phyloP scores from a whole-genome alignment of 2,888 invertebrate species.

The Acronicta psi region DNA sequence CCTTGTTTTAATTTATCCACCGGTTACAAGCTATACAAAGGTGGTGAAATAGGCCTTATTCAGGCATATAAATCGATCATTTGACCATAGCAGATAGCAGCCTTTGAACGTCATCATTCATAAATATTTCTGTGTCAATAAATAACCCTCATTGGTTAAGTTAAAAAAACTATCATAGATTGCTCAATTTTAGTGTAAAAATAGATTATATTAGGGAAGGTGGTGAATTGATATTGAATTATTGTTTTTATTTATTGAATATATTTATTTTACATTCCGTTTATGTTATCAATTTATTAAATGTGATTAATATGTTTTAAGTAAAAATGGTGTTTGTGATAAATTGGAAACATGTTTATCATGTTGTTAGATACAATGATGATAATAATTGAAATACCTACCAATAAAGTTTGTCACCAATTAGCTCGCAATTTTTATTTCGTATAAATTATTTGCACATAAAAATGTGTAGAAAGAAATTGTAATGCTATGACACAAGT shows the following conservation, averaged over 20 bases:
- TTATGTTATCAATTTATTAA: slow-evolving; percentile 30
- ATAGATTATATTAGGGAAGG: slow-evolving; percentile 1
- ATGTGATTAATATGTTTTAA: slow-evolving; percentile 19
- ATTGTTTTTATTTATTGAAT: slow-evolving; percentile 28
- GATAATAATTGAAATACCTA: slow-evolving; percentile 32
- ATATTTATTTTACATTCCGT: slow-evolving; percentile 43
- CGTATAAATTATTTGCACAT: neutral
- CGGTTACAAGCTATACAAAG: too few species aligned
- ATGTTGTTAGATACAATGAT: slow-evolving; percentile 15
- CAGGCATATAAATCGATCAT: too few species aligned
- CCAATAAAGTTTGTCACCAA: slow-evolving; percentile 49
- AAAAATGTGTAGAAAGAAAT: too few species aligned
- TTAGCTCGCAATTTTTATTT: slow-evolving; percentile 2
- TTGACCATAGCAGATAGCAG: neutral
- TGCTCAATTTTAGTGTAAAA: slow-evolving; percentile 48
- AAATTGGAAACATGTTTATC: slow-evolving; percentile 29
- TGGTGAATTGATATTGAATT: slow-evolving; percentile 10
- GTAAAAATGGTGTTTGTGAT: slow-evolving; percentile 47
- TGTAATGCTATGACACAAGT: too few species aligned
- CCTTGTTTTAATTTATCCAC: too few species aligned
- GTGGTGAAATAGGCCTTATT: too few species aligned
- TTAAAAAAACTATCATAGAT: slow-evolving; percentile 26
- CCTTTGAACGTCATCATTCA: neutral
- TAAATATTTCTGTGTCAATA: neutral
- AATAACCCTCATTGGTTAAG: neutral